phyloP scores from a whole-genome alignment of 2,113 vertebrate genomes.

The Pollachius pollachius region DNA sequence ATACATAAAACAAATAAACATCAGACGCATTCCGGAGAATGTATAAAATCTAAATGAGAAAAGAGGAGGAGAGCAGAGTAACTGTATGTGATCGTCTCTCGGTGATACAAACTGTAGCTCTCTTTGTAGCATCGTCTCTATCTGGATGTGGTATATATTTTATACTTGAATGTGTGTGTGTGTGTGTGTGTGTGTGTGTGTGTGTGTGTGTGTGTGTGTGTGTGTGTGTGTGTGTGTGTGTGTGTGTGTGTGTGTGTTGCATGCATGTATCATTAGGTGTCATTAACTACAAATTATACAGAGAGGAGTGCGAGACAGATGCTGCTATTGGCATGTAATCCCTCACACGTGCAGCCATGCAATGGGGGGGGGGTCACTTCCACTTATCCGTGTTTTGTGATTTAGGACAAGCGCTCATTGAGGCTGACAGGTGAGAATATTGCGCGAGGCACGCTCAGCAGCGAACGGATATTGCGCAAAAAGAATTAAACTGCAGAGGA shows the following conservation, averaged over 20 bases:
- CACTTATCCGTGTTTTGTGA: conserved; percentile 48
- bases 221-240: conserved; percentile 10
- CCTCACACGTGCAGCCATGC: not conserved
- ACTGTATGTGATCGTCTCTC: not conserved
- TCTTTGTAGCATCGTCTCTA: conserved; percentile 6
- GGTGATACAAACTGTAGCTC: not conserved
- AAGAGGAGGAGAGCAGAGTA: not conserved
- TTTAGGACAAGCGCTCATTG: conserved; percentile 51
- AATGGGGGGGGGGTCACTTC: conserved; percentile 1
- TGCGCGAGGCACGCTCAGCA: conserved; percentile 9
- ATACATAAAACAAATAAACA: too few species aligned
- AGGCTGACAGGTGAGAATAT: conserved; percentile 54
- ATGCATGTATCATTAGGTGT: conserved; percentile 59
- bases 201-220: conserved; percentile 2
- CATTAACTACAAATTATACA: conserved; percentile 72
- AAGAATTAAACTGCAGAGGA: conserved; percentile 4
- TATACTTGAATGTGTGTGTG: not conserved
- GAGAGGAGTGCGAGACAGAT: conserved; percentile 57
- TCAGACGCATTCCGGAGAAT: conserved; percentile 6
- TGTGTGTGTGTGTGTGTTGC: conserved; percentile 14
- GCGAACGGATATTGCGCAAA: conserved; percentile 44
- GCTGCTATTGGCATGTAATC: conserved; percentile 56
- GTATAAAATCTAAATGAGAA: not conserved
- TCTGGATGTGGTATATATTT: not conserved
- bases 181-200: not conserved